Evolutionary conservation across 2,113 vertebrate genomes (phyloP).

Genomic region (Thermophis baileyi): DNA sequence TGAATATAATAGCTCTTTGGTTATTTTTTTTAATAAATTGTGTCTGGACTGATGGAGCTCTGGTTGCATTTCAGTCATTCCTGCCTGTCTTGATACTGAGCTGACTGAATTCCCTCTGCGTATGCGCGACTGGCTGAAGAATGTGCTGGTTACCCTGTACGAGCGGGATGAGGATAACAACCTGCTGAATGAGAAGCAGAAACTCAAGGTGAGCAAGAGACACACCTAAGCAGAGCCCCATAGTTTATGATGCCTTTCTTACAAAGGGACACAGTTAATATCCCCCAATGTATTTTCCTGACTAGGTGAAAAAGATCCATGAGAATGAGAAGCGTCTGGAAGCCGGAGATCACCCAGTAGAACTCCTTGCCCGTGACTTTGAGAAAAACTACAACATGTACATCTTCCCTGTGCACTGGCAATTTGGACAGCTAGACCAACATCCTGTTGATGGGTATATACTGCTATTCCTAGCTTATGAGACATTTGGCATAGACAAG

Average conservation of each 20-base stretch:
- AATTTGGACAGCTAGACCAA: constrained; percentile 96
- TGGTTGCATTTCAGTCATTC: constrained; percentile 75
- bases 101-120: constrained; percentile 94
- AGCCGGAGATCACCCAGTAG: constrained; percentile 88
- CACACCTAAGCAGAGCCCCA: not conserved
- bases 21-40: not conserved
- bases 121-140: constrained; percentile 99
- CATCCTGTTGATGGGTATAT: constrained; percentile 90
- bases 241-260: rapidly evolving
- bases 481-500: not conserved
- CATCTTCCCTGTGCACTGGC: constrained; percentile 99
- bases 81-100: constrained; percentile 86
- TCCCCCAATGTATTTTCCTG: not conserved
- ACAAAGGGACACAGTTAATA: not conserved
- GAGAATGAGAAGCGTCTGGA: constrained; percentile 96
- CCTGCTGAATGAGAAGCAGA: constrained; percentile 97
- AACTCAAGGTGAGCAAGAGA: constrained; percentile 80
- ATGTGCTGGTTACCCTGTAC: constrained; percentile 93
- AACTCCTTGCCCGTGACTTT: constrained; percentile 93
- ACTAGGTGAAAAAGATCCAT: constrained; percentile 94
- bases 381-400: constrained; percentile 99
- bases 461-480: rapidly evolving
- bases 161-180: constrained; percentile 93
- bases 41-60: not conserved
- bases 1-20: not conserved